These are phyloP conservation scores for Melanogrammus aeglefinus DNA, from an alignment of 2,797 vertebrate species.

Conservation along the genomic window DNA sequence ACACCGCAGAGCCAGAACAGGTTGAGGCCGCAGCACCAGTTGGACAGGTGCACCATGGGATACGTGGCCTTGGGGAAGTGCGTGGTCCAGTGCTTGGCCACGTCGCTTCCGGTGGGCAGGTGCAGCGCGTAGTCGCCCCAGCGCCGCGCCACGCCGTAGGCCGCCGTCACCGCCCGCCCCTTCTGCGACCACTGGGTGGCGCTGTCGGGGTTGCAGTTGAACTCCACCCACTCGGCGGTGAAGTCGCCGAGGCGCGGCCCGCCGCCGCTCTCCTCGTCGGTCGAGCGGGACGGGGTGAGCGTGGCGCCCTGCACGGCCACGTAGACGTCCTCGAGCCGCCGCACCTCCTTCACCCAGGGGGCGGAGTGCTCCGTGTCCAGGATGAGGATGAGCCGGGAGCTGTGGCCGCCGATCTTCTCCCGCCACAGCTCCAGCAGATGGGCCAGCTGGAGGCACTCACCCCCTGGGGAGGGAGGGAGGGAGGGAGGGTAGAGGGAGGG, in stretches of 20 bases:
- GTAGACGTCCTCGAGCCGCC: slow-evolving; percentile 82
- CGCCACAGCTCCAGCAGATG: slow-evolving; percentile 91
- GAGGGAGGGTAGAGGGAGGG: no score
- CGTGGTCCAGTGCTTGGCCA: slow-evolving; percentile 95
- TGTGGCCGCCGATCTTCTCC: slow-evolving; percentile 86
- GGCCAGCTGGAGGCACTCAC: slow-evolving; percentile 81
- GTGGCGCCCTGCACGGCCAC: slow-evolving; percentile 90
- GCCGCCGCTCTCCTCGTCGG: slow-evolving; percentile 77
- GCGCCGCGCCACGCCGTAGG: slow-evolving; percentile 86
- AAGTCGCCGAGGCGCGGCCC: slow-evolving; percentile 87
- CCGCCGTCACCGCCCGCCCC: slow-evolving; percentile 74
- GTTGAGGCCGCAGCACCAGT: slow-evolving; percentile 96
- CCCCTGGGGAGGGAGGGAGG: slow-evolving; percentile 68
- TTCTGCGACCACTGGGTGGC: slow-evolving; percentile 90
- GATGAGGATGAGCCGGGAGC: slow-evolving; percentile 90
- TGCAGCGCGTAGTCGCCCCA: slow-evolving; percentile 97
- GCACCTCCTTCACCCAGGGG: slow-evolving; percentile 89
- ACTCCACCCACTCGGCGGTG: slow-evolving; percentile 94
- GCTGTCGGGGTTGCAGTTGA: slow-evolving; percentile 86
- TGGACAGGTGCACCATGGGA: slow-evolving; percentile 89
- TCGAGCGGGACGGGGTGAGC: slow-evolving; percentile 66
- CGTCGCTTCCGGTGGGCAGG: slow-evolving; percentile 88
- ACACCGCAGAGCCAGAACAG: slow-evolving; percentile 87
- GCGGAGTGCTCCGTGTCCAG: slow-evolving; percentile 88
- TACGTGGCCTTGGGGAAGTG: slow-evolving; percentile 90